Evolutionary conservation across 2,888 invertebrate genomes (phyloP).

Genomic region (Eilema sororculum): DNA sequence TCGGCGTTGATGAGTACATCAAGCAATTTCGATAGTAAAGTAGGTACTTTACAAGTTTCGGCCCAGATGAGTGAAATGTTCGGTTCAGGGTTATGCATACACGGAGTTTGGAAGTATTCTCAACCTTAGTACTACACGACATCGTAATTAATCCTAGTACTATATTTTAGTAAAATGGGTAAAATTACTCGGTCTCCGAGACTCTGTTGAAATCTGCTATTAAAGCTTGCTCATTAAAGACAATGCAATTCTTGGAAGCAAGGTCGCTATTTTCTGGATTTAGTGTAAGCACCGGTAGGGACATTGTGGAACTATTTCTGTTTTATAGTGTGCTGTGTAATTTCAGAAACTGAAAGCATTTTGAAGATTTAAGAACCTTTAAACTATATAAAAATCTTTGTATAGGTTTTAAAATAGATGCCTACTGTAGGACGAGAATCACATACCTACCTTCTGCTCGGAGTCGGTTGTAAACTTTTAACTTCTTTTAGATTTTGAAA

Average conservation of each 20-base stretch:
- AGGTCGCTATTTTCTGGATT: constrained; percentile 23
- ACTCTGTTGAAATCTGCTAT: constrained; percentile 23
- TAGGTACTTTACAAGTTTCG: constrained; percentile 40
- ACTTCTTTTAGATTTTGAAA: no score
- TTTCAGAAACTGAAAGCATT: not conserved
- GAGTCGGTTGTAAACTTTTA: no score
- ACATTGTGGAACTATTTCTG: not conserved
- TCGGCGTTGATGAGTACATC: constrained; percentile 33
- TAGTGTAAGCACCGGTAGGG: constrained; percentile 12
- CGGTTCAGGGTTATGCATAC: constrained; percentile 27
- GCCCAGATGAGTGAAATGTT: constrained; percentile 37
- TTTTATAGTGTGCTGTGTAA: not conserved
- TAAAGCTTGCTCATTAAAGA: constrained; percentile 31
- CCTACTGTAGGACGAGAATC: no score
- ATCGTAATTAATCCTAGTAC: constrained; percentile 36
- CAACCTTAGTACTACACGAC: constrained; percentile 31
- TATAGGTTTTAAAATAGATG: no score
- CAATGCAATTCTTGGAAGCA: constrained; percentile 29
- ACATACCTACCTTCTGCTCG: no score
- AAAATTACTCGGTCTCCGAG: constrained; percentile 23
- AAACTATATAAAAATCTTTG: not conserved
- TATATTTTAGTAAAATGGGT: constrained; percentile 10
- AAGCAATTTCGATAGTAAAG: constrained; percentile 42
- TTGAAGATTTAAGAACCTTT: not conserved
- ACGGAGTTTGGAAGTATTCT: constrained; percentile 34